A percentile compares a stretch with the other conserved stretches of the same genome.
These are phyloP conservation scores for Cygnus atratus DNA, from an alignment of 2,113 vertebrate genomes.

Conservation along the genomic window DNA sequence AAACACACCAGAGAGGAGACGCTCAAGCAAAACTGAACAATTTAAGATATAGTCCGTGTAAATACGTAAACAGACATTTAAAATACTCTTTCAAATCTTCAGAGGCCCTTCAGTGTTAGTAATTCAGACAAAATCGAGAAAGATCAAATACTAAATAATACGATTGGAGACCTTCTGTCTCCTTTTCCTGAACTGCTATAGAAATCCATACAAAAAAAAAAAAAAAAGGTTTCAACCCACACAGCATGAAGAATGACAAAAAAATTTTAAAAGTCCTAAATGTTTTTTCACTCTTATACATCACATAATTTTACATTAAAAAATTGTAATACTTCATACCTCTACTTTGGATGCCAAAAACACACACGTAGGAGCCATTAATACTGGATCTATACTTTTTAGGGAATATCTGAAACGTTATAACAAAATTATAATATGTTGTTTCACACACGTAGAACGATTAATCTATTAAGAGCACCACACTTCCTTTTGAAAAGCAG, in stretches of 20 bases:
- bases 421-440: constrained; percentile 65
- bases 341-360: constrained; percentile 99
- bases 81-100: not conserved
- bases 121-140: not conserved
- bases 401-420: constrained; percentile 90
- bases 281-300: constrained; percentile 39
- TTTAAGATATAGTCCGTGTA: not conserved
- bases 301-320: constrained; percentile 65
- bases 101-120: constrained; percentile 30
- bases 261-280: constrained; percentile 4
- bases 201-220: constrained; percentile 40
- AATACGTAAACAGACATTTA: not conserved
- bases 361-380: constrained; percentile 99
- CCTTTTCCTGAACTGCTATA: constrained; percentile 41
- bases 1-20: constrained; percentile 37
- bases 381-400: constrained; percentile 99
- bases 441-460: constrained; percentile 60
- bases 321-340: constrained; percentile 81
- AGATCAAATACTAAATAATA: not conserved
- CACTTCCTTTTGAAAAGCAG: constrained; percentile 64
- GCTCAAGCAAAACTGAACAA: not conserved
- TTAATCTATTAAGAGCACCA: constrained; percentile 64
- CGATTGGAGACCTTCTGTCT: constrained; percentile 34
- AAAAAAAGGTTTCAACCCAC: constrained; percentile 51
- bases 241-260: constrained; percentile 50